These are phyloP conservation scores for Phenacoccus solenopsis DNA, from an alignment of 1,140 invertebrate species.

Conservation along the genomic window DNA sequence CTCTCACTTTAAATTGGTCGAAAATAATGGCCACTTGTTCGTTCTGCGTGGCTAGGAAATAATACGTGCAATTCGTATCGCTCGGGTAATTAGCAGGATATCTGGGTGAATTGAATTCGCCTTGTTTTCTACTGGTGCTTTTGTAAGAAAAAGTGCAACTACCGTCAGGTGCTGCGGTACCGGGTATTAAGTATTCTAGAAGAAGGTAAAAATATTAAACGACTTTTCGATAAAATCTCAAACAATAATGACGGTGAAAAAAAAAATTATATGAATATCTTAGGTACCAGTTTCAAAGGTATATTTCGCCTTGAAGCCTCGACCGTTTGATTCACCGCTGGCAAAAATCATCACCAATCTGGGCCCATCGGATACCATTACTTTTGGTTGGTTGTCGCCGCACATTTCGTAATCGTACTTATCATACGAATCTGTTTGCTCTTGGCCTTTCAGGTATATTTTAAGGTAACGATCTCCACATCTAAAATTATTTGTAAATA, in stretches of 20 bases:
- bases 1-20: slow-evolving; percentile 79
- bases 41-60: slow-evolving; percentile 67
- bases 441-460: slow-evolving; percentile 82
- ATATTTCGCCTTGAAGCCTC: slow-evolving; percentile 83
- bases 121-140: slow-evolving; percentile 68
- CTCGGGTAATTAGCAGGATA: slow-evolving; percentile 93
- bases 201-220: slow-evolving; percentile 22
- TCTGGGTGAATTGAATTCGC: slow-evolving; percentile 88
- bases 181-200: slow-evolving; percentile 83
- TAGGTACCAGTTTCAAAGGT: slow-evolving; percentile 68
- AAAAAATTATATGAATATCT: neutral
- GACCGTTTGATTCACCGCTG: slow-evolving; percentile 72
- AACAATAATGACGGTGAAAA: neutral
- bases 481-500: slow-evolving; percentile 32
- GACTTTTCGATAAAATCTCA: neutral
- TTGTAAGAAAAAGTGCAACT: slow-evolving; percentile 82
- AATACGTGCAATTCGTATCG: slow-evolving; percentile 82
- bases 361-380: slow-evolving; percentile 74
- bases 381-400: slow-evolving; percentile 48
- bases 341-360: slow-evolving; percentile 85
- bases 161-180: slow-evolving; percentile 78
- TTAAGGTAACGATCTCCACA: slow-evolving; percentile 84
- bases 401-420: slow-evolving; percentile 88
- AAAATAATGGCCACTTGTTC: slow-evolving; percentile 87
- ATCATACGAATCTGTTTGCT: slow-evolving; percentile 81